Evolutionary conservation across 2,113 vertebrate species (phyloP), one percentile per base, ranked within the genome.

Genomic region (Stercorarius parasiticus): DNA sequence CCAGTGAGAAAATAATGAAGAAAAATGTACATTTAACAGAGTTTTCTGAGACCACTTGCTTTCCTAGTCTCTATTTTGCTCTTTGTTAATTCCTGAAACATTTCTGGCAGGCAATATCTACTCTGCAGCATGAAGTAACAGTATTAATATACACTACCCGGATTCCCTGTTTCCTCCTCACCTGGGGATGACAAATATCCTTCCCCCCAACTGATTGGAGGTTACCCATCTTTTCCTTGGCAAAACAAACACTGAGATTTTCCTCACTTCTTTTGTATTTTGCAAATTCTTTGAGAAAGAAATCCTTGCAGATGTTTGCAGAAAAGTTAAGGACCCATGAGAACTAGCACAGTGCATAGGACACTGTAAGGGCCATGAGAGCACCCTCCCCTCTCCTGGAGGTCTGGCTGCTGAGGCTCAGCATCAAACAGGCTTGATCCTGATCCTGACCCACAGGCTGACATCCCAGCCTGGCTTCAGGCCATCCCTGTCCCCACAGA

Each of bases 1-100:
- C 81, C 93, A 69, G 32, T 45, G 42, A 91, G 72, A 53, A 96
- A 92, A 92, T 92, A 88, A 90, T 89, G 92, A 88, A 90, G 95
- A 93, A 93, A 94, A 94, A 96, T 43, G 58, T 34, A 29, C 67
- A 32, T 73, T 86, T 0, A 1, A 66, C 38, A 88, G 78, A 53
- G 27, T 82, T 83, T 92, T 73, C 80, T 64, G 77, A 64, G 80
- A 7, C 34, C 19, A 8, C 66, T 83, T 13, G 21, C 83, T 65
- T 79, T 82, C 42, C 69, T 62, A 3, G 59, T 14, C 86, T 66
- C 59, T 34, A 5, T 86, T 77, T 69, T 88, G 82, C 20, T 73
- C 40, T 91, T 36, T 73, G 17, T 15, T 67, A 76, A 71, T 64
- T 76, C 76, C 65, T 40, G 36, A 52, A 91, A 47, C 15, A 18